phyloP scores from a whole-genome alignment of 2,113 vertebrate genomes.

The Tetrao urogallus region DNA sequence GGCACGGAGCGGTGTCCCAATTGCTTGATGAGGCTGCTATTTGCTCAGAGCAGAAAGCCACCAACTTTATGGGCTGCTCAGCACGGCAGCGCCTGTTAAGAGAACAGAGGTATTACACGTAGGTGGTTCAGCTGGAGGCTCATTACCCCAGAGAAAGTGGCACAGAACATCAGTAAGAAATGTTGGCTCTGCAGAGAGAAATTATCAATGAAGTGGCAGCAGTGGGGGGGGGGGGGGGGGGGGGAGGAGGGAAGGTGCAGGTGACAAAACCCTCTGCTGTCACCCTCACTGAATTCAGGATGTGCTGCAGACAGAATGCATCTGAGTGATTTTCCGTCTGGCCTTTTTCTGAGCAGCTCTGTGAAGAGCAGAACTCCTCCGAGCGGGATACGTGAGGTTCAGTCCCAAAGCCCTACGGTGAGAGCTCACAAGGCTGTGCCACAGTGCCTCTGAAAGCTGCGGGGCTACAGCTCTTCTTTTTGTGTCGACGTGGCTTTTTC shows the following conservation, averaged over 20 bases:
- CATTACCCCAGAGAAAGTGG: background rate
- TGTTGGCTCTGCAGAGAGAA: fast-evolving
- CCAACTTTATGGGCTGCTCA: fast-evolving
- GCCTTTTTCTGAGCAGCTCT: background rate
- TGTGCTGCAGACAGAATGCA: fast-evolving
- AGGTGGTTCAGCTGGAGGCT: background rate
- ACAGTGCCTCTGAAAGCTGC: too few species aligned
- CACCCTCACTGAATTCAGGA: background rate
- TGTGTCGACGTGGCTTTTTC: fast-evolving
- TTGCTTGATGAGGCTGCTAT: background rate
- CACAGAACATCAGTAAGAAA: background rate
- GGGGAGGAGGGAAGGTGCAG: too few species aligned
- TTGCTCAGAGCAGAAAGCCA: background rate
- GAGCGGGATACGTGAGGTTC: background rate
- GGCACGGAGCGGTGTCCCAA: fast-evolving
- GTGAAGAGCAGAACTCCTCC: background rate
- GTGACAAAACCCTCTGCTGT: background rate
- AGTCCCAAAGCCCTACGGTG: background rate
- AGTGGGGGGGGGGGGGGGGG: background rate
- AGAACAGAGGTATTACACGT: background rate
- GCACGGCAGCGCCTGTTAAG: background rate
- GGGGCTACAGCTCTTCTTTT: background rate
- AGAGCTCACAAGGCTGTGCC: fast-evolving
- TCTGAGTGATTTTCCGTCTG: fast-evolving
- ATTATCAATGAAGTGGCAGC: background rate